phyloP scores from a whole-genome alignment of 1,140 invertebrate genomes.

The Harlomillsia oculata region DNA sequence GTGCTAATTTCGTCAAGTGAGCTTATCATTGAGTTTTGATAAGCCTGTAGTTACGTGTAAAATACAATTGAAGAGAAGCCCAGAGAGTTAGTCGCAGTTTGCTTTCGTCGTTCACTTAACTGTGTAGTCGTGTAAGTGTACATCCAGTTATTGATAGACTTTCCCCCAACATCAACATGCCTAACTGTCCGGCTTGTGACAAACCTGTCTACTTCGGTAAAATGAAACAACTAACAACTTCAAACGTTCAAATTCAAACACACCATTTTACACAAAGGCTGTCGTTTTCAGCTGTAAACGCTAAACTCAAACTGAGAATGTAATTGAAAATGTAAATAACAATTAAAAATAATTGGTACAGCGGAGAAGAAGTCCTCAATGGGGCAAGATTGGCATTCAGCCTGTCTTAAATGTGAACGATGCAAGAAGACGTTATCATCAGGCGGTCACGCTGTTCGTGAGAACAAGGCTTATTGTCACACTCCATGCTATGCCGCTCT shows the following conservation, averaged over 20 bases:
- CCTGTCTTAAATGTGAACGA: slow-evolving; percentile 62
- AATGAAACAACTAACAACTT: slow-evolving; percentile 22
- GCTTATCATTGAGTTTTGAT: neutral
- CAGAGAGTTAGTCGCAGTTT: neutral
- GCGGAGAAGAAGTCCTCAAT: slow-evolving; percentile 65
- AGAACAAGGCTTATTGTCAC: slow-evolving; percentile 67
- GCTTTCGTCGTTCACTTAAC: neutral
- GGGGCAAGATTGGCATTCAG: slow-evolving; percentile 67
- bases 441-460: slow-evolving; percentile 60
- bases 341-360: slow-evolving; percentile 39
- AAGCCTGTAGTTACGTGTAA: neutral
- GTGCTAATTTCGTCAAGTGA: neutral
- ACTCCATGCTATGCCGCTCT: slow-evolving; percentile 62
- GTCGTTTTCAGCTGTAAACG: too few species aligned
- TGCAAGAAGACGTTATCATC: slow-evolving; percentile 65
- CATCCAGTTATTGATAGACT: neutral
- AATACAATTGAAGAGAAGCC: neutral
- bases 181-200: slow-evolving; percentile 50
- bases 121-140: neutral
- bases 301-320: neutral
- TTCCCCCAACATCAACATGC: slow-evolving; percentile 40
- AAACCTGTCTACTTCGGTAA: slow-evolving; percentile 52
- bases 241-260: neutral
- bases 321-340: neutral
- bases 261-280: too few species aligned